Percentiles rank a stretch among this genome's conserved stretches.
phyloP scores from a whole-genome alignment of 2,888 invertebrate species.

The Synanthedon formicaeformis region DNA sequence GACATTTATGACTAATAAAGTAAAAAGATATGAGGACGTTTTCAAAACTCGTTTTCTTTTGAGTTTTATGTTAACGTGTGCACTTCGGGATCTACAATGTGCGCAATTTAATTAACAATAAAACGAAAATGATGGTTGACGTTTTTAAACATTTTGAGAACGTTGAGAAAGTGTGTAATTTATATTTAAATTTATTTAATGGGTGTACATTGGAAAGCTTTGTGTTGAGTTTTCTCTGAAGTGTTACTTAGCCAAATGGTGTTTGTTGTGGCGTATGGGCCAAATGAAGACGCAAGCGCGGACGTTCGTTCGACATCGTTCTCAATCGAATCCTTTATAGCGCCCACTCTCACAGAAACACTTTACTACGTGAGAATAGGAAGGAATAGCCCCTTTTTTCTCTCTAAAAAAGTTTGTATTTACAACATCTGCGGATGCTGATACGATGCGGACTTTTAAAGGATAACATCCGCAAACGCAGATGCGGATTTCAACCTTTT shows the following conservation, averaged over 20 bases:
- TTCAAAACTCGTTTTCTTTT: constrained; percentile 30
- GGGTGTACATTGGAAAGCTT: background rate
- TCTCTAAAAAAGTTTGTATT: background rate
- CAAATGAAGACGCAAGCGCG: constrained; percentile 36
- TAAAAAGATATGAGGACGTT: constrained; percentile 47
- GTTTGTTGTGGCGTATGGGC: constrained; percentile 18
- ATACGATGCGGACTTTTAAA: too few species aligned
- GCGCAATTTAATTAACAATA: constrained; percentile 43
- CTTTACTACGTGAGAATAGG: constrained; percentile 23
- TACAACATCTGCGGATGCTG: background rate
- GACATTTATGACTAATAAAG: constrained; percentile 53
- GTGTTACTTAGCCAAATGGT: background rate
- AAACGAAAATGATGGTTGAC: constrained; percentile 17
- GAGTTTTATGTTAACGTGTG: constrained; percentile 38
- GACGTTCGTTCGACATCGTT: constrained; percentile 33
- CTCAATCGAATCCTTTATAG: constrained; percentile 46
- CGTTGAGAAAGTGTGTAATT: background rate
- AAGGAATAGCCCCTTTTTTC: constrained; percentile 14
- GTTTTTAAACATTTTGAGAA: constrained; percentile 18
- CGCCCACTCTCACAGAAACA: constrained; percentile 55
- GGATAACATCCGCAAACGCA: too few species aligned
- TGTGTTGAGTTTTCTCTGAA: background rate
- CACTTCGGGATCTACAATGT: constrained; percentile 29
- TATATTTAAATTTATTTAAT: background rate
- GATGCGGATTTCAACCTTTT: too few species aligned